A percentile compares a stretch with the other conserved stretches of the same genome.
Evolutionary conservation across 2,797 vertebrate genomes (phyloP).

Genomic region (Leptatherina wallacei): DNA sequence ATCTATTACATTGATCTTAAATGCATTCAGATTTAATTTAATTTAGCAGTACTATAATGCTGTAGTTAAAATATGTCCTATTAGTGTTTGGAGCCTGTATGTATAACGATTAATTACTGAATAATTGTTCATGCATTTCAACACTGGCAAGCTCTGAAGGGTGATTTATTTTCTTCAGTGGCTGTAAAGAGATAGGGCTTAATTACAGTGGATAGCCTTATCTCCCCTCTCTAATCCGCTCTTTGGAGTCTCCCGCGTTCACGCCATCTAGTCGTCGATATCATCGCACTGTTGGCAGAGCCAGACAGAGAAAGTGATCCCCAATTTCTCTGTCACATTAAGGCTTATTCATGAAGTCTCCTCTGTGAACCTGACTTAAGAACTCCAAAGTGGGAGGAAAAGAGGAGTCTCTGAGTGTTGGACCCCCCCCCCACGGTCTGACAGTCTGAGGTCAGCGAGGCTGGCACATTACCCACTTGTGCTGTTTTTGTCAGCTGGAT

Average conservation of each 20-base stretch:
- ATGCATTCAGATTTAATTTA: conserved; percentile 87
- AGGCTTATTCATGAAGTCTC: conserved; percentile 72
- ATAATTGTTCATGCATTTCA: conserved; percentile 92
- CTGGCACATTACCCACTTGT: conserved; percentile 49
- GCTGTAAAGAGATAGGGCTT: conserved; percentile 80
- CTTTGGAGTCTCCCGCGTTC: conserved; percentile 66
- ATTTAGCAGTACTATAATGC: conserved; percentile 85
- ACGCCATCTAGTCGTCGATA: conserved; percentile 59
- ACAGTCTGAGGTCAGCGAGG: conserved; percentile 48
- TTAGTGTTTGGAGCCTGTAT: conserved; percentile 88
- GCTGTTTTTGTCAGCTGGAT: conserved; percentile 57
- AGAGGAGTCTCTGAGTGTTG: conserved; percentile 47
- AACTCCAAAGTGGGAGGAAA: conserved; percentile 56
- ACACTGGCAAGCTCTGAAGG: conserved; percentile 83
- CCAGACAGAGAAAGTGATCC: conserved; percentile 72
- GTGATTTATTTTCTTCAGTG: conserved; percentile 87
- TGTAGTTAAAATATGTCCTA: conserved; percentile 85
- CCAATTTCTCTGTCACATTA: conserved; percentile 76
- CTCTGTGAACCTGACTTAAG: conserved; percentile 55
- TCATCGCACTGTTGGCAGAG: conserved; percentile 61
- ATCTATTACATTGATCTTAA: conserved; percentile 87
- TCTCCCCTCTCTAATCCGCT: conserved; percentile 79
- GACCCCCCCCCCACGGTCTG: conserved; percentile 4
- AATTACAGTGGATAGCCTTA: conserved; percentile 88
- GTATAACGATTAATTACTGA: conserved; percentile 93